Conservation (phyloP, 1,140 invertebrate species). For the Panulirus ornatus region DNA sequence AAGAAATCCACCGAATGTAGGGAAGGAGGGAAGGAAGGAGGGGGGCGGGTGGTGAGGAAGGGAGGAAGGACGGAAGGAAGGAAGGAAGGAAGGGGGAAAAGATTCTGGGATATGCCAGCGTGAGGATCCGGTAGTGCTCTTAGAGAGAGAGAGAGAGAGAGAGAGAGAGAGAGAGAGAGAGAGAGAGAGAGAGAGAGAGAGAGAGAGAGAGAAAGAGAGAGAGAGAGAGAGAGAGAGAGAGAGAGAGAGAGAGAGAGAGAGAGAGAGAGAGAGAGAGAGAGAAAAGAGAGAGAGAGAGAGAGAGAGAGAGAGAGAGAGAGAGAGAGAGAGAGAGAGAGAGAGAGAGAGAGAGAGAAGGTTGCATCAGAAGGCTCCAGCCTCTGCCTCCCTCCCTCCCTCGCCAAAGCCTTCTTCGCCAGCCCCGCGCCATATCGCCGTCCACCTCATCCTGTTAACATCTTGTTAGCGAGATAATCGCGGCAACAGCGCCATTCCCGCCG, state of each 20-base stretch:
- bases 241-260: too few relatives aligned
- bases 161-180: background rate
- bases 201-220: background rate
- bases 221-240: too few relatives aligned
- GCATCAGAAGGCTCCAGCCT: background rate
- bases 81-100: background rate
- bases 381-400: background rate
- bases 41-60: background rate
- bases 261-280: too few relatives aligned
- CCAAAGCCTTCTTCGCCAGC: background rate
- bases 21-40: background rate
- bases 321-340: background rate
- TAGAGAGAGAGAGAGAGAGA: background rate
- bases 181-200: background rate
- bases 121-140: background rate
- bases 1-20: background rate
- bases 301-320: background rate
- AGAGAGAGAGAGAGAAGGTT: background rate
- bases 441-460: background rate
- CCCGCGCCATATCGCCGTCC: background rate
- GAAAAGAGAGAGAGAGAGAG: background rate
- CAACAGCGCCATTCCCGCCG: background rate
- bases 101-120: background rate
- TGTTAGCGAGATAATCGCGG: background rate
- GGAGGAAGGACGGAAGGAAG: background rate